Evolutionary conservation across 1,140 invertebrate genomes (phyloP).

Genomic region (Akabosia matsudoensis): DNA sequence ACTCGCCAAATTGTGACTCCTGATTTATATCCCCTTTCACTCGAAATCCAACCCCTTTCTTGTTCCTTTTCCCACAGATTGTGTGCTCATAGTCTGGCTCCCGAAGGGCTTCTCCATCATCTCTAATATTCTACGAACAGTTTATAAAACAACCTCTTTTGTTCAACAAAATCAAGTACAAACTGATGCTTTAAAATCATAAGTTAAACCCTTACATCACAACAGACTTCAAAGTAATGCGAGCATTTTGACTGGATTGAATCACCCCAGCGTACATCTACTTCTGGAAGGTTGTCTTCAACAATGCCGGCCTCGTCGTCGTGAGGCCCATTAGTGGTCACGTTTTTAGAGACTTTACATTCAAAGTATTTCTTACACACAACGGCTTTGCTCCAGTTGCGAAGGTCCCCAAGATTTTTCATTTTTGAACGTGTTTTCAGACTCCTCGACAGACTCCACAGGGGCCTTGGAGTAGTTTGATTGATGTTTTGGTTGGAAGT

Average conservation of each 20-base stretch:
- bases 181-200: no score
- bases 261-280: slow-evolving; percentile 64
- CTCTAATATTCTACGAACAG: neutral
- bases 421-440: no score
- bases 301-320: slow-evolving; percentile 59
- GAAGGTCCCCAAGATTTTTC: no score
- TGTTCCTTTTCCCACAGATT: slow-evolving; percentile 68
- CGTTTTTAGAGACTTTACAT: neutral
- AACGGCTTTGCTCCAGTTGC: no score
- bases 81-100: slow-evolving; percentile 29
- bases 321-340: neutral
- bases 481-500: neutral
- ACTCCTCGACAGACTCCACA: no score
- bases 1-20: slow-evolving; percentile 65
- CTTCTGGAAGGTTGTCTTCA: slow-evolving; percentile 62
- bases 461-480: no score
- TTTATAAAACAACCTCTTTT: neutral
- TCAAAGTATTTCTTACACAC: neutral
- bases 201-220: slow-evolving; percentile 53
- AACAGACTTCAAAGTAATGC: slow-evolving; percentile 65
- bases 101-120: slow-evolving; percentile 7
- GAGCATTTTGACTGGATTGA: slow-evolving; percentile 56
- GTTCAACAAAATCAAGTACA: no score
- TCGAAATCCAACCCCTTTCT: slow-evolving; percentile 65
- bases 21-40: slow-evolving; percentile 64